A percentile compares a stretch with the other conserved stretches of the same genome.
These are phyloP conservation scores for Sebastes glaucus DNA, from an alignment of 2,797 vertebrate species.

Conservation along the genomic window DNA sequence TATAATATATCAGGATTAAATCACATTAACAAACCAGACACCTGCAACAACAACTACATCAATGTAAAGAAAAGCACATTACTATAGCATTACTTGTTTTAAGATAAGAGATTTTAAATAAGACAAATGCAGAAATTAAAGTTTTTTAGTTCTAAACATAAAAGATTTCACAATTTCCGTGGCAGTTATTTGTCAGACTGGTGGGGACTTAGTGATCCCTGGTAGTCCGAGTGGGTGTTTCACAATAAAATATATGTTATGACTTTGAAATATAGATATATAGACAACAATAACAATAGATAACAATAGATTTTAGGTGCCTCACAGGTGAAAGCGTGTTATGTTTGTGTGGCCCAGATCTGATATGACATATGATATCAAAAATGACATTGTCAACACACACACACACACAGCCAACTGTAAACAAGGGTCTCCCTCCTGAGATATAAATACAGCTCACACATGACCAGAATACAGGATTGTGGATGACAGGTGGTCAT, in stretches of 20 bases:
- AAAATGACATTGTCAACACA: background rate
- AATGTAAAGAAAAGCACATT: background rate
- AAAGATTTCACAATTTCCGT: too few species aligned
- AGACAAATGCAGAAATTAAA: too few species aligned
- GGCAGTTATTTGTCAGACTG: too few species aligned
- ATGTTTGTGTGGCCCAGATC: background rate
- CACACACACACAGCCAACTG: background rate
- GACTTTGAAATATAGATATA: too few species aligned
- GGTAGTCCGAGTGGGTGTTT: too few species aligned
- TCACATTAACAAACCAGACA: background rate
- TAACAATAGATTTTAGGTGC: background rate
- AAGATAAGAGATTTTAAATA: too few species aligned
- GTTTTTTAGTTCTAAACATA: too few species aligned
- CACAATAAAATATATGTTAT: too few species aligned
- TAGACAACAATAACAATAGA: background rate
- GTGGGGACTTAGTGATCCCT: too few species aligned
- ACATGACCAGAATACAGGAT: background rate
- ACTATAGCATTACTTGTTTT: too few species aligned
- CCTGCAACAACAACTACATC: background rate
- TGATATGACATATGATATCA: background rate
- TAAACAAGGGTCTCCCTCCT: background rate
- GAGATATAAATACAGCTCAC: slow-evolving; percentile 30
- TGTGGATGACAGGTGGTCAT: slow-evolving; percentile 1
- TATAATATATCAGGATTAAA: background rate
- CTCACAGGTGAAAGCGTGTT: background rate